These are phyloP conservation scores for Chrysolina oricalcia DNA, from an alignment of 2,888 invertebrate species.

Conservation along the genomic window DNA sequence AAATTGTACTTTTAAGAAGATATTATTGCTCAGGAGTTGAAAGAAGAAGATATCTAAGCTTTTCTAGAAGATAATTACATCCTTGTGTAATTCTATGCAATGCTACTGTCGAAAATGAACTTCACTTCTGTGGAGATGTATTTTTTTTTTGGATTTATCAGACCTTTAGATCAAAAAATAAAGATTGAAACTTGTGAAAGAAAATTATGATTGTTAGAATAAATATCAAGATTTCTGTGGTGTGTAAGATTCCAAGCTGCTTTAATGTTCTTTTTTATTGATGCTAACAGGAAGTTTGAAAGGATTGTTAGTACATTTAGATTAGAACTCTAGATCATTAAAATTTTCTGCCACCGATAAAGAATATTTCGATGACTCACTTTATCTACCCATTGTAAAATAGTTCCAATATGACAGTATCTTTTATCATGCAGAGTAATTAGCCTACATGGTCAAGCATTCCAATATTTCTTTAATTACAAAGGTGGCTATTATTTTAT, in stretches of 20 bases:
- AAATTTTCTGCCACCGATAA: background rate
- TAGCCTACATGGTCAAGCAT: background rate
- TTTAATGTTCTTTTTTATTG: background rate
- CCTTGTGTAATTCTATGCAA: no score
- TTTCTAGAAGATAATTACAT: no score
- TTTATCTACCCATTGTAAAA: background rate
- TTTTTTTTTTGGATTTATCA: no score
- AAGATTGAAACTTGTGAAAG: no score
- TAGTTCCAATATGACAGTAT: background rate
- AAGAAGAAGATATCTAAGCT: no score
- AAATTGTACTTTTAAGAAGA: no score
- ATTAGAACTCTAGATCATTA: constrained; percentile 3
- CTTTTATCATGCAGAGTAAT: background rate
- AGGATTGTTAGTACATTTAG: background rate
- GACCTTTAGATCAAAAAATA: no score
- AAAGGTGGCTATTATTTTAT: no score
- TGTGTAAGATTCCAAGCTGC: background rate
- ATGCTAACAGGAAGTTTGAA: background rate
- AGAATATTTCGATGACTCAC: background rate
- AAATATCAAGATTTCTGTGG: background rate
- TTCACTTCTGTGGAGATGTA: no score
- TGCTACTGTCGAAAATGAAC: no score
- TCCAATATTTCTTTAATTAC: background rate
- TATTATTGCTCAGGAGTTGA: no score
- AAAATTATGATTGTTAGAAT: no score